These are phyloP conservation scores for Eupithecia tripunctaria DNA, from an alignment of 2,888 invertebrate species.

Conservation along the genomic window DNA sequence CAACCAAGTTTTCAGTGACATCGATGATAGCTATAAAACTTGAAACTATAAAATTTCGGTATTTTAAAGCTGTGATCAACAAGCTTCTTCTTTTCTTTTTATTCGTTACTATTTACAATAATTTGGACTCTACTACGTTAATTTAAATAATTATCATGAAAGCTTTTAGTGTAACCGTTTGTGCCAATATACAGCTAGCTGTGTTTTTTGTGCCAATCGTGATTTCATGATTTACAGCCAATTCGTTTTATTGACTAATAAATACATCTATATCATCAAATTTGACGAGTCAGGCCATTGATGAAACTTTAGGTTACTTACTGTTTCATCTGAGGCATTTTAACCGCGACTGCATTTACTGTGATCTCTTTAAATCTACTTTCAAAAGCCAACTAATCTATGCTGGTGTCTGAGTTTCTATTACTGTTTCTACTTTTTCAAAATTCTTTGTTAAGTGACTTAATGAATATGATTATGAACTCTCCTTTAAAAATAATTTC, in stretches of 20 bases:
- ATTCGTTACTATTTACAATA: slow-evolving; percentile 26
- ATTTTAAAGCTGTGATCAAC: slow-evolving; percentile 29
- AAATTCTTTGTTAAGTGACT: slow-evolving; percentile 26
- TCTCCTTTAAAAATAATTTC: slow-evolving; percentile 37
- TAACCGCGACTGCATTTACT: slow-evolving; percentile 32
- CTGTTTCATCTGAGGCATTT: slow-evolving; percentile 36
- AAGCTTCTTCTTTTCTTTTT: slow-evolving; percentile 40
- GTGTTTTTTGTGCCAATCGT: slow-evolving; percentile 43
- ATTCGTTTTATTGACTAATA: slow-evolving; percentile 36
- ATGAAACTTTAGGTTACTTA: slow-evolving; percentile 43
- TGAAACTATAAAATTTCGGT: slow-evolving; percentile 29
- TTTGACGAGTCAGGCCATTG: slow-evolving; percentile 40
- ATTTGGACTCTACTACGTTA: slow-evolving; percentile 45
- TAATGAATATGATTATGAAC: slow-evolving; percentile 34
- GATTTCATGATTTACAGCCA: slow-evolving; percentile 35
- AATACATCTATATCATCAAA: slow-evolving; percentile 30
- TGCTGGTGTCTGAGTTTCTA: slow-evolving; percentile 31
- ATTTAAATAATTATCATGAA: slow-evolving; percentile 47
- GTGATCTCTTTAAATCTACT: slow-evolving; percentile 41
- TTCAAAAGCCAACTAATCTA: slow-evolving; percentile 39
- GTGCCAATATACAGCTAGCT: slow-evolving; percentile 58
- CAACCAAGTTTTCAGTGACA: slow-evolving; percentile 55
- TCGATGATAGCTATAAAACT: slow-evolving; percentile 17
- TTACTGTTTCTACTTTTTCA: slow-evolving; percentile 18
- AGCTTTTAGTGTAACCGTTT: slow-evolving; percentile 55